Evolutionary conservation across 2,888 invertebrate genomes (phyloP), one percentile per base, ranked within the genome.

Genomic region (Drosophila atripex): DNA sequence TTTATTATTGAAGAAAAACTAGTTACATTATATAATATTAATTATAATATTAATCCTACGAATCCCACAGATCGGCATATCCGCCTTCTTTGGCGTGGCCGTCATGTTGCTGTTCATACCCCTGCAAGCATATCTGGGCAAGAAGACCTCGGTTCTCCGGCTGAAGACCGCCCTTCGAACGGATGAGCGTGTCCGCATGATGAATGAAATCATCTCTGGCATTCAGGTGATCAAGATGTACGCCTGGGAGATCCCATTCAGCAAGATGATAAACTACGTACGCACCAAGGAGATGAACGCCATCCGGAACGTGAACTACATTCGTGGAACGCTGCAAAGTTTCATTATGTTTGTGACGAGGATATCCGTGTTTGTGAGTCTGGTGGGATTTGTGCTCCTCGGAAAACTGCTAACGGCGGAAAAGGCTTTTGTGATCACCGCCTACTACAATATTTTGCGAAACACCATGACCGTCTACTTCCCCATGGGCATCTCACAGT

Each of bases 161-260:
- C 89, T 96, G 76, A 94, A 95, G 87, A 97, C 97, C 0, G 98
- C 98, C 0, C 91, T 95, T 14, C 93, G 96, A 69, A 98, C 98
- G 0, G 98, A 98, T 91, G 96, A 97, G 89, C 93, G 98, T 56
- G 96, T 98, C 8, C 94, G 97, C 6, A 93, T 98, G 51, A 98
- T 98, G 95, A 97, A 96, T 88, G 98, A 98, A 92, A 95, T 97
- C 41, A 94, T 98, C 38, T 94, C 94, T 82, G 98, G 97, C 1
- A 96, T 97, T 89, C 94, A 97, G 92, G 97, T 98, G 0, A 96
- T 98, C 76, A 98, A 98, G 92, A 98, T 98, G 97, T 98, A 98
- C 88, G 96, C 97, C 0, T 98, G 98, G 96, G 98, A 98, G 89
- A 94, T 94, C 82, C 96, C 97, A 0, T 98, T 98, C 89, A 94